phyloP scores from a whole-genome alignment of 2,797 vertebrate genomes.

The Galaxias olidus region DNA sequence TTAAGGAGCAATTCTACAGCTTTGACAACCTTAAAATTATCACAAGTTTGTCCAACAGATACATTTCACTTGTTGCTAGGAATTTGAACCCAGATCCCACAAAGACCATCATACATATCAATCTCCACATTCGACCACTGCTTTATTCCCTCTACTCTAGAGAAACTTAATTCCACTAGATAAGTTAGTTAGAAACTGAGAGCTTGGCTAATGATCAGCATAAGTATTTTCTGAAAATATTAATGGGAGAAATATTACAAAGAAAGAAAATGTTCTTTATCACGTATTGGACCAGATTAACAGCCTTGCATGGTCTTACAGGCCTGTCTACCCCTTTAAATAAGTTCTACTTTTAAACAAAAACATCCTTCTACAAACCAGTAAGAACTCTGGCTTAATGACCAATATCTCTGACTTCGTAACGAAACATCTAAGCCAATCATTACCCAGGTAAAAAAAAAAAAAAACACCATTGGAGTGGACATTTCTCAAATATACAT shows the following conservation, averaged over 20 bases:
- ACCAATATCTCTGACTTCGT: constrained; percentile 53
- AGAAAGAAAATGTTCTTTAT: constrained; percentile 55
- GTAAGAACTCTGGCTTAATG: constrained; percentile 41
- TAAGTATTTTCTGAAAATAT: constrained; percentile 60
- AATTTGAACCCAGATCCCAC: constrained; percentile 52
- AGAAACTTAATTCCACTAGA: constrained; percentile 43
- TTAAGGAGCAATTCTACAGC: too few species aligned
- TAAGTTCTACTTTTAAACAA: constrained; percentile 56
- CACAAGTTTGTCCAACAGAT: too few species aligned
- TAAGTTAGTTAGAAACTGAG: constrained; percentile 78
- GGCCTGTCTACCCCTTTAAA: constrained; percentile 46
- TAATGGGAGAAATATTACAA: constrained; percentile 36
- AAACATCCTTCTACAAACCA: constrained; percentile 54
- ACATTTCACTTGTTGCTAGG: not conserved
- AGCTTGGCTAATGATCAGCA: constrained; percentile 73
- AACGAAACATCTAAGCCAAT: constrained; percentile 56
- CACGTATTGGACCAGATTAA: constrained; percentile 72
- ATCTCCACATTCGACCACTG: constrained; percentile 50
- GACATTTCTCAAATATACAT: constrained; percentile 65
- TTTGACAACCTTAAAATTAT: too few species aligned
- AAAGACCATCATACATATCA: constrained; percentile 49
- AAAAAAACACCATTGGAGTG: constrained; percentile 64
- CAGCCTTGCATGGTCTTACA: constrained; percentile 25
- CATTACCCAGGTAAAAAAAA: constrained; percentile 65
- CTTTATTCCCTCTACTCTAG: constrained; percentile 22